A percentile compares a stretch with the other conserved stretches of the same genome.
These are phyloP conservation scores for Ctenoplectra terminalis DNA, from an alignment of 1,140 invertebrate species.

Conservation along the genomic window DNA sequence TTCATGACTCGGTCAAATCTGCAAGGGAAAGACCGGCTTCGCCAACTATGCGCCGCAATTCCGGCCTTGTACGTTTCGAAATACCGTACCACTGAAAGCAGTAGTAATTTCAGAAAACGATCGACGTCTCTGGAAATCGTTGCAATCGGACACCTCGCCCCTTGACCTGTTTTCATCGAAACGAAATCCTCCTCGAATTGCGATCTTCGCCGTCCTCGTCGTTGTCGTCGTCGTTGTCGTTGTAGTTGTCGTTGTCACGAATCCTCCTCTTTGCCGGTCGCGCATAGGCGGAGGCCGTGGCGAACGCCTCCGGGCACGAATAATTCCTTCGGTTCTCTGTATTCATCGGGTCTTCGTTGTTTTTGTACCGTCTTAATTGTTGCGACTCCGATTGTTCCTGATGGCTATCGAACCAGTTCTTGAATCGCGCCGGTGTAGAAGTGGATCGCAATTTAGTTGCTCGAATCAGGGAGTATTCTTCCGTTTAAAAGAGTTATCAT, in stretches of 20 bases:
- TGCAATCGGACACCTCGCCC: conserved; percentile 48
- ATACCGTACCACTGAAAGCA: background rate
- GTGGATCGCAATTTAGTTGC: conserved; percentile 7
- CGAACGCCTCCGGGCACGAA: conserved; percentile 17
- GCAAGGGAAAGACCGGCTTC: background rate
- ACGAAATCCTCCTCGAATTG: conserved; percentile 24
- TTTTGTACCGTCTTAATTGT: conserved; percentile 26
- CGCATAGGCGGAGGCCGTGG: background rate
- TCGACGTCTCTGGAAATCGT: conserved; percentile 38
- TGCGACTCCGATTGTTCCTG: conserved; percentile 24
- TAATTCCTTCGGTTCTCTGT: conserved; percentile 35
- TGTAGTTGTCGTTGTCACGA: conserved; percentile 8
- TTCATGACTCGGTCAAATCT: conserved; percentile 58
- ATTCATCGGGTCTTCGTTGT: conserved; percentile 9
- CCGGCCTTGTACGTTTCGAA: background rate
- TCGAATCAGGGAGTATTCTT: background rate
- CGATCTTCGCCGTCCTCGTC: background rate
- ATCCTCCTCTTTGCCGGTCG: background rate
- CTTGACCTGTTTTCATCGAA: conserved; percentile 52
- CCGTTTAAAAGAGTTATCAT: background rate
- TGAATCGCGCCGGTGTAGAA: background rate
- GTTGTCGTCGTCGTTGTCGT: background rate
- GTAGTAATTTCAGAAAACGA: conserved; percentile 35
- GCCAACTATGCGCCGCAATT: background rate
- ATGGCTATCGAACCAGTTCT: conserved; percentile 32